Conservation (phyloP, 64 coral and sea anemone genomes). For the Acropora yongei region DNA sequence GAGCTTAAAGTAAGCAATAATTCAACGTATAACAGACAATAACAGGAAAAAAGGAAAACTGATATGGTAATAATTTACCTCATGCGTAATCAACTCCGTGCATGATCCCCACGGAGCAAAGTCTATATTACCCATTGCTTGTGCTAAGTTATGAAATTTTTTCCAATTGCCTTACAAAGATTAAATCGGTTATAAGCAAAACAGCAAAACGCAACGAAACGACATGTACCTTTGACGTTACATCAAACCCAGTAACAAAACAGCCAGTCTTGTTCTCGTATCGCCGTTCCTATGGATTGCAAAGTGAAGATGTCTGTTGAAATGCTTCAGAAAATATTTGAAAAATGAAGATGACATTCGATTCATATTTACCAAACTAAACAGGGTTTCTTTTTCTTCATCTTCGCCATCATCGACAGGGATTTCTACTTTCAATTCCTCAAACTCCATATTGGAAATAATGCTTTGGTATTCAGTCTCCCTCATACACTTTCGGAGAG, state of each 20-base stretch:
- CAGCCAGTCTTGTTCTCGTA: conserved; percentile 92
- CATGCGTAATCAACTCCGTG: too few relatives aligned
- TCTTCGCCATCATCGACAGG: conserved; percentile 76
- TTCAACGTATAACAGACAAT: too few relatives aligned
- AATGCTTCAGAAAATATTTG: not conserved
- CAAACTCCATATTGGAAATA: conserved; percentile 97
- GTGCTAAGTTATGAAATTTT: too few relatives aligned
- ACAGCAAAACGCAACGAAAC: not conserved
- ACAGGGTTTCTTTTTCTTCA: conserved; percentile 70
- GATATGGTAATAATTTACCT: too few relatives aligned
- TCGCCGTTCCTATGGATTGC: conserved; percentile 66
- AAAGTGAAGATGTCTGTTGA: conserved; percentile 9
- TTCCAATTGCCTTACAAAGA: too few relatives aligned
- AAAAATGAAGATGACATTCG: not conserved
- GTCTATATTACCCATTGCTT: too few relatives aligned
- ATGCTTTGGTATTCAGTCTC: not conserved
- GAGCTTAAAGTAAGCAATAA: too few relatives aligned
- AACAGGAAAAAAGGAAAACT: too few relatives aligned
- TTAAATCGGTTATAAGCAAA: too few relatives aligned
- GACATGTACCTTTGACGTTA: conserved; percentile 81
- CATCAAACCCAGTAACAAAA: conserved; percentile 98
- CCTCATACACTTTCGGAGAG: not conserved
- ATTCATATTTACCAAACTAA: not conserved
- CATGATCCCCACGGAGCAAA: too few relatives aligned
- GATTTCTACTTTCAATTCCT: conserved; percentile 96